These are phyloP conservation scores for Sialia sialis DNA, from an alignment of 2,113 vertebrate genomes.

Conservation along the genomic window DNA sequence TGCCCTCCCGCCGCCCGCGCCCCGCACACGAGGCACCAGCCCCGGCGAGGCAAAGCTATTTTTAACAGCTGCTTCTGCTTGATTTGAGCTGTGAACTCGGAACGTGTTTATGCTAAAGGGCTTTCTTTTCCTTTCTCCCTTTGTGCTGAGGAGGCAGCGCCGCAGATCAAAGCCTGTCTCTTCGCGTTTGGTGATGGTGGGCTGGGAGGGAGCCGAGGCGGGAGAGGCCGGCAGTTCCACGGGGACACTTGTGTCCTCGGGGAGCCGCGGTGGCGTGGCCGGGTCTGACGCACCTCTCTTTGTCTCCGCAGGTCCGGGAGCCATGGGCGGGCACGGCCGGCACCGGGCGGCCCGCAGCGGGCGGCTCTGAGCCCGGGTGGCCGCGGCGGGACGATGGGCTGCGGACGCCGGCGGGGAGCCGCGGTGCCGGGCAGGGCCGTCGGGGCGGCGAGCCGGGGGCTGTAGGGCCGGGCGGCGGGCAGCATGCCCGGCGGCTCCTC, in stretches of 20 bases:
- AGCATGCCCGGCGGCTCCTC: not conserved
- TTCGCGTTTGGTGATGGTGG: not conserved
- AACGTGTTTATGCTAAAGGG: conserved; percentile 54
- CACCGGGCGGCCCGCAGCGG: not conserved
- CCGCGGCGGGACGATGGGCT: too few relatives aligned
- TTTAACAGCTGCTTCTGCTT: conserved; percentile 50
- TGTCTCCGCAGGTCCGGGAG: conserved; percentile 5
- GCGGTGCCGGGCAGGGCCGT: not conserved
- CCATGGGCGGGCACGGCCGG: not conserved
- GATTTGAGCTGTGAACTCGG: conserved; percentile 49
- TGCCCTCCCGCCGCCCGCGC: not conserved
- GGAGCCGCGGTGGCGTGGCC: not conserved
- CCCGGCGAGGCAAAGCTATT: conserved; percentile 34
- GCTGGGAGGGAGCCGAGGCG: not conserved
- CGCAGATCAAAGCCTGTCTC: conserved; percentile 36
- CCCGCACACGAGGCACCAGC: not conserved
- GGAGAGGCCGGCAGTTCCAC: not conserved
- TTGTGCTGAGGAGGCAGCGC: conserved; percentile 42
- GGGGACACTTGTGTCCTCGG: not conserved
- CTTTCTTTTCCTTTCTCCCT: conserved; percentile 16
- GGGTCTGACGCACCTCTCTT: not conserved
- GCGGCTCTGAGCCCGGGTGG: too few relatives aligned
- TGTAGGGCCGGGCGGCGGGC: too few relatives aligned
- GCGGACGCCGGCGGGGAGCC: not conserved
- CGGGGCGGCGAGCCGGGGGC: too few relatives aligned